Evolutionary conservation across 2,888 invertebrate species (phyloP).

Genomic region (Odontothrips loti): DNA sequence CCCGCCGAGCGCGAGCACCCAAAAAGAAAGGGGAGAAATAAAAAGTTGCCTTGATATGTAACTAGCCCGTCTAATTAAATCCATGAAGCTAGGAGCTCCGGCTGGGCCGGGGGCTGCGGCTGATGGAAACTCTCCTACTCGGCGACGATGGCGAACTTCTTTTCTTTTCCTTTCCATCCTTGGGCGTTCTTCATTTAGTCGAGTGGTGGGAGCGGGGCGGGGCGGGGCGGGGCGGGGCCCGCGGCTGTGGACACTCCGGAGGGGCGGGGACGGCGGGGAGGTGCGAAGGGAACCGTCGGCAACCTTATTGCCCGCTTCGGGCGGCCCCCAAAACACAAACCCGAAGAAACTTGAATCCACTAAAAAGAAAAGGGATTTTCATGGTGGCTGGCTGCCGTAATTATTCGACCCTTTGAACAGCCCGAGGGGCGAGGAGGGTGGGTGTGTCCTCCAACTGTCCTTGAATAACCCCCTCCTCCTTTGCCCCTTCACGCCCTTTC

Average conservation of each 20-base stretch:
- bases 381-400: constrained; percentile 5
- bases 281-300: neutral
- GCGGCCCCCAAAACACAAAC: constrained; percentile 15
- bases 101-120: neutral
- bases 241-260: neutral
- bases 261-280: neutral
- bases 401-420: constrained; percentile 5
- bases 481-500: no score
- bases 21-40: neutral
- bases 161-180: neutral
- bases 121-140: neutral
- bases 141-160: constrained; percentile 2
- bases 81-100: neutral
- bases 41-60: neutral
- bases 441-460: neutral
- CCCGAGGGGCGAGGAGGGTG: neutral
- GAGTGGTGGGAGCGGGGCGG: neutral
- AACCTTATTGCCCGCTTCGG: constrained; percentile 15
- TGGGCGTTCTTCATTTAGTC: neutral
- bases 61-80: neutral
- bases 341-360: constrained; percentile 19
- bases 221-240: neutral
- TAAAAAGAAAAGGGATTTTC: constrained; percentile 11
- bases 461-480: neutral
- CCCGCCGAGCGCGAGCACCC: neutral